phyloP scores from a whole-genome alignment of 2,888 invertebrate genomes.

The Meloe dianella region DNA sequence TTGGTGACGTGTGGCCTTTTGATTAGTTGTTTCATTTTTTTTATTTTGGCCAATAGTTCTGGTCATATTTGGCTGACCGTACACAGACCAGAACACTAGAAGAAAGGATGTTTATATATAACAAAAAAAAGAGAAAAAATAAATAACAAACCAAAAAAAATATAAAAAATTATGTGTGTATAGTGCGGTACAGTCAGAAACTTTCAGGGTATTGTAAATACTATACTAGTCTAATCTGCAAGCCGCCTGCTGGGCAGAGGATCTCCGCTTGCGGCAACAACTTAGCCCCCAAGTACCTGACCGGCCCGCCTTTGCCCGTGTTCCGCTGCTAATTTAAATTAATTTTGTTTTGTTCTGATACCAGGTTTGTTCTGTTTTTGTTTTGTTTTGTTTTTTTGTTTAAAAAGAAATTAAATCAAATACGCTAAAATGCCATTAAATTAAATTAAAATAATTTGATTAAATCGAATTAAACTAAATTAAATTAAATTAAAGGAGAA shows the following conservation, averaged over 20 bases:
- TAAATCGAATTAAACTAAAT: background rate
- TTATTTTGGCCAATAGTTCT: conserved; percentile 10
- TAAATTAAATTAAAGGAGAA: conserved; percentile 2
- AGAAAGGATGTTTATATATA: background rate
- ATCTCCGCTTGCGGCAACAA: conserved; percentile 54
- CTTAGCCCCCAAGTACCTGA: conserved; percentile 59
- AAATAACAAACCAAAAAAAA: background rate
- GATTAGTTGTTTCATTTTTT: conserved; percentile 3
- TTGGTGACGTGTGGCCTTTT: conserved; percentile 14
- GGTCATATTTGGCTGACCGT: conserved; percentile 12
- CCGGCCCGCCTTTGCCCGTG: conserved; percentile 49
- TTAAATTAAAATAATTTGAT: conserved; percentile 2
- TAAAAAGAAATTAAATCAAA: background rate
- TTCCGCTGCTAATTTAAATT: conserved; percentile 28
- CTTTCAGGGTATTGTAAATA: conserved; percentile 62
- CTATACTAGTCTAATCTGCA: conserved; percentile 61
- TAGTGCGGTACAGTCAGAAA: conserved; percentile 54
- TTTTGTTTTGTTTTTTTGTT: background rate
- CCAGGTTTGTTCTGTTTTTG: too few species aligned
- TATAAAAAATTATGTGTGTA: conserved; percentile 10
- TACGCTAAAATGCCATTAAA: background rate
- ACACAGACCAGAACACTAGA: conserved; percentile 5
- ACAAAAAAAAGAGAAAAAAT: background rate
- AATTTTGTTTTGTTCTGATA: conserved; percentile 5
- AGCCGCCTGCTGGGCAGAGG: conserved; percentile 55